These are phyloP conservation scores for Pangasianodon gigas DNA, from an alignment of 2,113 vertebrate species.

Conservation along the genomic window DNA sequence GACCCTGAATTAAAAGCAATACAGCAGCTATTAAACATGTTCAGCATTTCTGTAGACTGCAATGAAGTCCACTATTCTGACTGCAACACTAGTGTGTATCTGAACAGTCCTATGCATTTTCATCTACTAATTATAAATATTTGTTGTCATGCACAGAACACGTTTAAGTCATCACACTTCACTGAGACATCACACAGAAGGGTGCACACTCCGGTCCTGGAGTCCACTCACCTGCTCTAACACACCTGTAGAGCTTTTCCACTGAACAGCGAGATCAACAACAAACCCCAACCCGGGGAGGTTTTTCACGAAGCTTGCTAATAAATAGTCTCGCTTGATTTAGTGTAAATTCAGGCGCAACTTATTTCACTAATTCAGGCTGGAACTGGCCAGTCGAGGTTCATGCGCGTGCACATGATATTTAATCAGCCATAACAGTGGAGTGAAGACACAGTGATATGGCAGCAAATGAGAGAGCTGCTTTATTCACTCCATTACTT, in stretches of 20 bases:
- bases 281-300: background rate
- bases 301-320: background rate
- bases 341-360: background rate
- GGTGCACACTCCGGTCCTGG: background rate
- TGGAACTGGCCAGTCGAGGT: background rate
- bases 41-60: slow-evolving; percentile 36
- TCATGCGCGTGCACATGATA: background rate
- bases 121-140: background rate
- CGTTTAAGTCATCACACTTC: background rate
- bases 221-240: background rate
- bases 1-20: slow-evolving; percentile 65
- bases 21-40: slow-evolving; percentile 63
- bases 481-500: background rate
- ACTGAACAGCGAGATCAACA: background rate
- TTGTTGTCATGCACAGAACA: slow-evolving; percentile 43
- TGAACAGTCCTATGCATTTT: slow-evolving; percentile 12
- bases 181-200: background rate
- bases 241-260: background rate
- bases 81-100: slow-evolving; percentile 28
- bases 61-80: slow-evolving; percentile 9
- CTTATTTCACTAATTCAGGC: background rate
- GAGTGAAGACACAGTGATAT: background rate
- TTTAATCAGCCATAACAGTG: background rate
- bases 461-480: background rate
- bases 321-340: background rate